A percentile compares a stretch with the other conserved stretches of the same genome.
Evolutionary conservation across 35 echinoderm and acorn worm genomes (phyloP).

Genomic region (Anneissia japonica): DNA sequence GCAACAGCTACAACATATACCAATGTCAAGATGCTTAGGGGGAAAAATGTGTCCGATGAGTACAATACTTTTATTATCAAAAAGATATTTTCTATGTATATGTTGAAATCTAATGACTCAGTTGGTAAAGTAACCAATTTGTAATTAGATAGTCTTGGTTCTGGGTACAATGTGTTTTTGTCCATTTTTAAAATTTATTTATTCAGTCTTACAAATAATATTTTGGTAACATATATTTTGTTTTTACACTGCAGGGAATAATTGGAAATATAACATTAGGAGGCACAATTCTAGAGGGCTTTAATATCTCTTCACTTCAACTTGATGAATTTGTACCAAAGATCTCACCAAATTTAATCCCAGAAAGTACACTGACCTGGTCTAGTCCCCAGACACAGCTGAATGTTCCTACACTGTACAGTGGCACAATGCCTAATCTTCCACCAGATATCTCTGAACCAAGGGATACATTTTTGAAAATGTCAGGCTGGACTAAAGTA

Average conservation of each 20-base stretch:
- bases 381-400: not conserved
- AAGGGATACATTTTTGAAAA: not conserved
- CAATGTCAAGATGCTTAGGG: no score
- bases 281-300: conserved; percentile 34
- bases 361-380: no score
- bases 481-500: not conserved
- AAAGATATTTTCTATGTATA: no score
- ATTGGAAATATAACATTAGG: conserved; percentile 66
- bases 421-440: conserved; percentile 33
- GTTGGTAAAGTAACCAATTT: no score
- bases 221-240: not conserved
- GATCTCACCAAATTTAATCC: not conserved
- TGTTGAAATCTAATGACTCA: no score
- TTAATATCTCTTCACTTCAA: conserved; percentile 65
- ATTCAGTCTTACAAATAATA: no score
- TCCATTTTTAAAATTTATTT: no score
- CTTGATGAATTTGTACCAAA: conserved; percentile 39
- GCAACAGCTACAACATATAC: no score
- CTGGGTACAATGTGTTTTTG: no score
- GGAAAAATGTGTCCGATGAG: no score
- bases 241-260: not conserved
- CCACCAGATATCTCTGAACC: conserved; percentile 11
- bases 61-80: no score
- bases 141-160: no score
- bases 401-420: conserved; percentile 64